These are phyloP conservation scores for Chauna torquata DNA, from an alignment of 2,113 vertebrate species.

Conservation along the genomic window DNA sequence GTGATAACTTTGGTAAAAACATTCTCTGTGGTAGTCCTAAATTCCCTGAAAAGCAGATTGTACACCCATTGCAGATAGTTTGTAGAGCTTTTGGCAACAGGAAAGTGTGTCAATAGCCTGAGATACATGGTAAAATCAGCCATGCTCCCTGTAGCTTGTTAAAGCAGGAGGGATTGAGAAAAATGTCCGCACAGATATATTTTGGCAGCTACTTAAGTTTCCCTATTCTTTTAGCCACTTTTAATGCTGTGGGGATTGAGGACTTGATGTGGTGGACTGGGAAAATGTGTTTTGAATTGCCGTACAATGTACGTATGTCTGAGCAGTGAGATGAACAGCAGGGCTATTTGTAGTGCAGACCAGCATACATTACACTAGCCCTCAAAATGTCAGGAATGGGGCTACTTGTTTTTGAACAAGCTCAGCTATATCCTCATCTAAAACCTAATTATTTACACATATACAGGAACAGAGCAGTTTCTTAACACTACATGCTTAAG, in stretches of 20 bases:
- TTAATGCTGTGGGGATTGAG: not conserved
- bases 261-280: not conserved
- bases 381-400: not conserved
- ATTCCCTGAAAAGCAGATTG: not conserved
- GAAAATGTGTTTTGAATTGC: slow-evolving; percentile 4
- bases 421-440: not conserved
- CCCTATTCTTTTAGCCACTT: not conserved
- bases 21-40: not conserved
- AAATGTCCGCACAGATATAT: not conserved
- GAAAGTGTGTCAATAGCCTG: accelerated
- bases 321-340: not conserved
- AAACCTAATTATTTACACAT: not conserved
- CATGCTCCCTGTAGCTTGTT: not conserved
- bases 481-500: not conserved
- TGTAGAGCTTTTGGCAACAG: not conserved
- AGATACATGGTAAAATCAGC: not conserved
- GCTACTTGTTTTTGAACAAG: not conserved
- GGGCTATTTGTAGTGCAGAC: not conserved
- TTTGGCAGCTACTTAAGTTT: slow-evolving; percentile 13
- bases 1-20: not conserved
- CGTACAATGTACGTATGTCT: not conserved
- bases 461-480: not conserved
- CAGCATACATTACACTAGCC: not conserved
- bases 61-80: not conserved
- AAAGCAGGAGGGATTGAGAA: not conserved